These are phyloP conservation scores for Dichetophora obliterata DNA, from an alignment of 2,888 invertebrate species.

Conservation along the genomic window DNA sequence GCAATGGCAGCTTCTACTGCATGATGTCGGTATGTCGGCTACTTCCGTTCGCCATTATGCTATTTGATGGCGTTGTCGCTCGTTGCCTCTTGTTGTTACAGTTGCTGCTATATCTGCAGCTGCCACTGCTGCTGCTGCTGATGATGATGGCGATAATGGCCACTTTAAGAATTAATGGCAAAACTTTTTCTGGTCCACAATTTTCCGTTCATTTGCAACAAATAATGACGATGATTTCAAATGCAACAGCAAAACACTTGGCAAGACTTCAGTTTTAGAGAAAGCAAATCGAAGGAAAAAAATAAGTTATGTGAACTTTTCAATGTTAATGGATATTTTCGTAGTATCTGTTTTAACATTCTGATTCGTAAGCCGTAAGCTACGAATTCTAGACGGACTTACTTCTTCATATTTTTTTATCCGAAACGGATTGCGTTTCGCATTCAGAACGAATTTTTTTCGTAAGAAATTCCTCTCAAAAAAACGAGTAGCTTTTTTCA, in stretches of 20 bases:
- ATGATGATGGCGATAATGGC: constrained; percentile 52
- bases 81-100: neutral
- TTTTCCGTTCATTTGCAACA: constrained; percentile 53
- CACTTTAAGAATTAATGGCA: constrained; percentile 58
- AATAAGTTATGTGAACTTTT: neutral
- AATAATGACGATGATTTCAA: constrained; percentile 53
- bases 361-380: no score
- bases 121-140: constrained; percentile 40
- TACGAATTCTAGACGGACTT: no score
- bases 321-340: neutral
- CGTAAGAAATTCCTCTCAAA: no score
- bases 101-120: constrained; percentile 34
- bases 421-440: no score
- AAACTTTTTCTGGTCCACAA: constrained; percentile 53
- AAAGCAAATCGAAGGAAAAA: neutral
- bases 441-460: no score
- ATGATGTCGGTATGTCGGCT: neutral
- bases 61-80: constrained; percentile 22
- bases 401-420: no score
- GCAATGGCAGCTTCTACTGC: constrained; percentile 8
- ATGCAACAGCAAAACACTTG: neutral
- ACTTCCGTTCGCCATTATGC: constrained; percentile 37
- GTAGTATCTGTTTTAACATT: neutral
- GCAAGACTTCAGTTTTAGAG: no score
- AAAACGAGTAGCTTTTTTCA: no score